Evolutionary conservation across 2,888 invertebrate genomes (phyloP).

Genomic region (Andrena praecox): DNA sequence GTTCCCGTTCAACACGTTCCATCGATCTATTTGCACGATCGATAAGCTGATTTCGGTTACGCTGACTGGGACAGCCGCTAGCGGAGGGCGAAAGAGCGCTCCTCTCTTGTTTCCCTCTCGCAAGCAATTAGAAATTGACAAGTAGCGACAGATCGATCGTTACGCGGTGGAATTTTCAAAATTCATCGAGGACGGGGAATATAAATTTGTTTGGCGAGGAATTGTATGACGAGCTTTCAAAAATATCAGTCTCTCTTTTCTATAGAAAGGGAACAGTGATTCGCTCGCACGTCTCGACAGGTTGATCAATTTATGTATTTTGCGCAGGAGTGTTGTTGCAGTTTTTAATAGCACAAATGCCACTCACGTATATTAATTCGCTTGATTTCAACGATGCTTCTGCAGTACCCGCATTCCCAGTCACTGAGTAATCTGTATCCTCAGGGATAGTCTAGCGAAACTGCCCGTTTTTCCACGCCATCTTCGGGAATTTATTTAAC

Average conservation of each 20-base stretch:
- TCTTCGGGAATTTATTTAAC: no score
- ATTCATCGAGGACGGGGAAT: neutral
- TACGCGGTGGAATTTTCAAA: slow-evolving; percentile 5
- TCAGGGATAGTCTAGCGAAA: neutral
- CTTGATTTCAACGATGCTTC: neutral
- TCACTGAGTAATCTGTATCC: slow-evolving; percentile 5
- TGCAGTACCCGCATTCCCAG: slow-evolving; percentile 3
- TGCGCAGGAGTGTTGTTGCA: neutral
- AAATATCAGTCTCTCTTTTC: neutral
- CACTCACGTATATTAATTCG: slow-evolving; percentile 14
- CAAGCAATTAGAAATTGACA: slow-evolving; percentile 34
- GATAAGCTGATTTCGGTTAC: neutral
- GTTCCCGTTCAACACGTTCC: slow-evolving; percentile 23
- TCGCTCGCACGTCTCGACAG: neutral
- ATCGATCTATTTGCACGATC: slow-evolving; percentile 41
- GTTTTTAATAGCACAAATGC: slow-evolving; percentile 4
- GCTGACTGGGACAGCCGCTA: neutral
- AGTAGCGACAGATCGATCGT: neutral
- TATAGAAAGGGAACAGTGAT: neutral
- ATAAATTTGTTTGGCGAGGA: neutral
- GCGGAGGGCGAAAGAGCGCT: slow-evolving; percentile 15
- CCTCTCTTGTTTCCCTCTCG: neutral
- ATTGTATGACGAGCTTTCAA: neutral
- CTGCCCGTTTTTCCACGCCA: no score
- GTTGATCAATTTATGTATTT: slow-evolving; percentile 18